These are phyloP conservation scores for Phylloscopus trochiloides DNA, from an alignment of 2,113 vertebrate species.

Conservation along the genomic window DNA sequence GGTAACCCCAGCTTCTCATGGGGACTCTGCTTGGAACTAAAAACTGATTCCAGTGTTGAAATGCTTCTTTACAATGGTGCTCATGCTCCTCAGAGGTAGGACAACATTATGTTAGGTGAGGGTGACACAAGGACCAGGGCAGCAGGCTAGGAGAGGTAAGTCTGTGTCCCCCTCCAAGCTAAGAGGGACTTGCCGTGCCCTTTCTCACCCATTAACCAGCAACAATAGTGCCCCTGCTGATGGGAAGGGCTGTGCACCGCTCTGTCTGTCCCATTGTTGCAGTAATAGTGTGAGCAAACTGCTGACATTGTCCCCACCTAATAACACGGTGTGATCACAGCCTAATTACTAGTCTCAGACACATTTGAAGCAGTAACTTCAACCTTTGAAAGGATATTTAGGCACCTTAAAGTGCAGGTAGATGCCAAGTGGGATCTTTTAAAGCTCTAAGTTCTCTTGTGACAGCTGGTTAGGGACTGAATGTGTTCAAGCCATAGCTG, in stretches of 20 bases:
- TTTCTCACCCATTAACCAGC: slow-evolving; percentile 7
- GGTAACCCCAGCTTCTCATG: neutral
- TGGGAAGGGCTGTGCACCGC: neutral
- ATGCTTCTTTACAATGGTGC: neutral
- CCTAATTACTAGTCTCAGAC: neutral
- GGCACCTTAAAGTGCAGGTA: neutral
- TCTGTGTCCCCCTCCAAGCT: rapidly evolving
- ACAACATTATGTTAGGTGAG: neutral
- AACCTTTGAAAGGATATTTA: neutral
- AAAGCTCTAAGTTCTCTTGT: neutral
- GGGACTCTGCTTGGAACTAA: neutral
- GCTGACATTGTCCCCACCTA: neutral
- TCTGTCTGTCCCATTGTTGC: neutral
- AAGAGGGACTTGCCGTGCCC: neutral
- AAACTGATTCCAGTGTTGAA: neutral
- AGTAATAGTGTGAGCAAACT: slow-evolving; percentile 1
- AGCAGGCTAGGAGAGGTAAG: neutral
- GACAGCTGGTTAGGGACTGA: neutral
- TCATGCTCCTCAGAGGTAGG: neutral
- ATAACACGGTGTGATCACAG: neutral
- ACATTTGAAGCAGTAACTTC: neutral
- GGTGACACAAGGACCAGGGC: neutral
- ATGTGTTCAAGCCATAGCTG: neutral
- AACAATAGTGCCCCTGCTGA: neutral
- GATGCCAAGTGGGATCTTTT: neutral